Conservation (phyloP, 2,888 invertebrate genomes). For the Stratiomys singularior region DNA sequence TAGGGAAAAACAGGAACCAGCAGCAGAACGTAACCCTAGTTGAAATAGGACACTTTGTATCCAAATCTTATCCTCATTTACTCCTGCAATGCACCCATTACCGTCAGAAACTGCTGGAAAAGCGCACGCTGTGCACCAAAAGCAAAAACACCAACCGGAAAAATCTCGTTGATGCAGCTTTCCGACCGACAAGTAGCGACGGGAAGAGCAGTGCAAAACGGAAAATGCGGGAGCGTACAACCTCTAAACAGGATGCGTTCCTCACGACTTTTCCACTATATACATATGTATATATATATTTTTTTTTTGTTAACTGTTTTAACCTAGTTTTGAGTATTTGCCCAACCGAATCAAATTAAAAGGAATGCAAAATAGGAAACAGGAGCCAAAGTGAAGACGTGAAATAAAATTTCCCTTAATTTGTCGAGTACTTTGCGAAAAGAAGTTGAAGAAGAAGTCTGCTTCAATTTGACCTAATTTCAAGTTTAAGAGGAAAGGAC, state of each 20-base stretch:
- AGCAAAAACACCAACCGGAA: slow-evolving; percentile 10
- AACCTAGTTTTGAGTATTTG: slow-evolving; percentile 38
- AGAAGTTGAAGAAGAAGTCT: neutral
- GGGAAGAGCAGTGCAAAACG: neutral
- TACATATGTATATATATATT: neutral
- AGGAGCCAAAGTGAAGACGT: neutral
- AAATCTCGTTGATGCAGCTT: slow-evolving; percentile 19
- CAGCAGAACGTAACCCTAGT: neutral
- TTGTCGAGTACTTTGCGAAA: neutral
- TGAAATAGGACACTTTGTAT: slow-evolving; percentile 3
- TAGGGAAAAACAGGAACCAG: neutral
- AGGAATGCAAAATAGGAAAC: neutral
- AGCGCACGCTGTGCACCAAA: neutral
- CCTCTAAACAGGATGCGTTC: slow-evolving; percentile 31
- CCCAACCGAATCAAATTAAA: slow-evolving; percentile 32
- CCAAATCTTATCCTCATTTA: neutral
- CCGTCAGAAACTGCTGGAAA: neutral
- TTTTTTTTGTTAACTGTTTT: slow-evolving; percentile 35
- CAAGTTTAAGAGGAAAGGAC: neutral
- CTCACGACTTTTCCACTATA: slow-evolving; percentile 21
- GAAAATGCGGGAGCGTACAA: slow-evolving; percentile 32
- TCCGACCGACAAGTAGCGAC: slow-evolving; percentile 18
- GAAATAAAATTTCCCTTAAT: slow-evolving; percentile 21
- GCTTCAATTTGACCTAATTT: slow-evolving; percentile 20
- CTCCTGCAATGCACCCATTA: neutral